Conservation (phyloP, 2,888 invertebrate genomes). For the Beris morrisii region DNA sequence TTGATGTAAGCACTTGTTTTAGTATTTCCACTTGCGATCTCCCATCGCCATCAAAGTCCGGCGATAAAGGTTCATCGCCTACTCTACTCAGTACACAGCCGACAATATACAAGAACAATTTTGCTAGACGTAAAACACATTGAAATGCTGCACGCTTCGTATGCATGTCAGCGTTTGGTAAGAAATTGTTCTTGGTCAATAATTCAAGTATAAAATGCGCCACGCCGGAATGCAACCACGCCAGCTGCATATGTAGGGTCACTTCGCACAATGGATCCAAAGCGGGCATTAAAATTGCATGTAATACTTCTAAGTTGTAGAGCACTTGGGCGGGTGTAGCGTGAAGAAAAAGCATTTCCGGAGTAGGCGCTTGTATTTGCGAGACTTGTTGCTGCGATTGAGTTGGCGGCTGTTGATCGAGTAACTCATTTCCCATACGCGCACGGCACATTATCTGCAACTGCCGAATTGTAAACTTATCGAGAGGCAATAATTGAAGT, state of each 20-base stretch:
- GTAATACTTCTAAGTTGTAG: slow-evolving; percentile 78
- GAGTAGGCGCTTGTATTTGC: slow-evolving; percentile 47
- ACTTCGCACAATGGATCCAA: slow-evolving; percentile 76
- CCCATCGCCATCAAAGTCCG: slow-evolving; percentile 56
- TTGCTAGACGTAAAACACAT: slow-evolving; percentile 84
- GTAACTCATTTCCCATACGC: slow-evolving; percentile 31
- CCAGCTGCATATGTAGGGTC: slow-evolving; percentile 61
- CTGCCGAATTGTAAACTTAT: slow-evolving; percentile 56
- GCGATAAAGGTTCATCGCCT: slow-evolving; percentile 60
- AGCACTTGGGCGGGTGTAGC: slow-evolving; percentile 74
- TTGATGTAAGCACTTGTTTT: slow-evolving; percentile 78
- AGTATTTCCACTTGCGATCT: slow-evolving; percentile 64
- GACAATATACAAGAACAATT: slow-evolving; percentile 83
- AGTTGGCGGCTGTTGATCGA: slow-evolving; percentile 28
- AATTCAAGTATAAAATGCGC: slow-evolving; percentile 72
- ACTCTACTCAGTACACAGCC: slow-evolving; percentile 74
- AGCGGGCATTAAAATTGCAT: slow-evolving; percentile 91
- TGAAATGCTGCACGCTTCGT: slow-evolving; percentile 81
- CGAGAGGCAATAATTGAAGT: slow-evolving; percentile 54
- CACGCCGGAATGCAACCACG: slow-evolving; percentile 64
- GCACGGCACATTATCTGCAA: slow-evolving; percentile 51
- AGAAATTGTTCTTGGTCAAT: slow-evolving; percentile 82
- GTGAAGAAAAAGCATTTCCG: slow-evolving; percentile 69
- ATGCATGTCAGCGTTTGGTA: slow-evolving; percentile 75
- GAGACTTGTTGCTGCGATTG: slow-evolving; percentile 16